Base-by-base conservation (phyloP, 2,113 vertebrate genomes). In the Phoxinus phoxinus region DNA sequence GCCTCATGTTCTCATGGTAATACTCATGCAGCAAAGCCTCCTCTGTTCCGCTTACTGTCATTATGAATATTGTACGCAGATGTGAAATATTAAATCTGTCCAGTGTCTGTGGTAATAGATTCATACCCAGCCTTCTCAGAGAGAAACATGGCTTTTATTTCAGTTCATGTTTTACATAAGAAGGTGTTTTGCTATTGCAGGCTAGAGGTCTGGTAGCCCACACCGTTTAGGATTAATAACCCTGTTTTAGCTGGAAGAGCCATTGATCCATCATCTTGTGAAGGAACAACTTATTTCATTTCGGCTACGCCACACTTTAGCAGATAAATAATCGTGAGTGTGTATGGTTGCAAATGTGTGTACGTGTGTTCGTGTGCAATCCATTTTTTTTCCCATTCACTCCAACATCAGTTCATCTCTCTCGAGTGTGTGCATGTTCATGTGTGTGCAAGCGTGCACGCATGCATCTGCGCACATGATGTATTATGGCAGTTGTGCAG, bases 201-300 rank as follows among this genome's bases (percentile, higher is more conserved):
- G 88, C 53, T 69, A 61, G 77, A 72, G 78, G 41, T 81, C 63
- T 32, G 73, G 37, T 71, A 48, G 85, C 69, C 77, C 30, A 41
- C 65, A 46, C 56, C 17, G 58, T 81, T 79, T 83, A 67, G 63
- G 88, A 86, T 87, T 90, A 91, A 91, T 88, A 84, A 86, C 89
- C 81, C 35, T 78, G 80, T 74, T 85, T 76, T 73, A 76, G 73
- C 77, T 69, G 75, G 59, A 65, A 79, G 83, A 87, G 48, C 79
- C 67, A 84, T 88, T 88, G 86, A 90, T 91, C 86, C 88, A 87
- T 89, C 86, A 89, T 88, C 77, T 87, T 90, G 86, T 77, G 81
- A 53, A 53, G 85, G 86, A 90, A 87, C 30, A 78, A 78, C 85
- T 86, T 87, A 44, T 79, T 91, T 87, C 75, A 37, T 59, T 82